Conservation (phyloP, 1,140 invertebrate species). For the Drosophila nigrodunni region DNA sequence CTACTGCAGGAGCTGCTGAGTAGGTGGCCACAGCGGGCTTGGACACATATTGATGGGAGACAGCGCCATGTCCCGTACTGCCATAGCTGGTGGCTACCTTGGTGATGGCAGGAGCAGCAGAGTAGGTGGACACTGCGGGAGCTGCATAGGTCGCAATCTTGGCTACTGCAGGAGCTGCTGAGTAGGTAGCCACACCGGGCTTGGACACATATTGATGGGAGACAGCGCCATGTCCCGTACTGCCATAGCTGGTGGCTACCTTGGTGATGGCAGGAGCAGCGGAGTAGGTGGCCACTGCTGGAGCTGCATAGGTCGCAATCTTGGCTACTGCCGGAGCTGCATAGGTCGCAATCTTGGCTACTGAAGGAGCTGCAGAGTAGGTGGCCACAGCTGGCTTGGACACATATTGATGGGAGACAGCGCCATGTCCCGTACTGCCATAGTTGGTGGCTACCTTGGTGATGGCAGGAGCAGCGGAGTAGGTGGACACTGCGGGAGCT, state of each 20-base stretch:
- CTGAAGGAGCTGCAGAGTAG: slow-evolving; percentile 43
- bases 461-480: neutral
- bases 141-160: slow-evolving; percentile 63
- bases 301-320: no score
- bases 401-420: slow-evolving; percentile 69
- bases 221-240: slow-evolving; percentile 29
- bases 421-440: slow-evolving; percentile 25
- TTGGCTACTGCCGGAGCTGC: slow-evolving; percentile 22
- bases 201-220: no score
- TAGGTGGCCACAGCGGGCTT: no score
- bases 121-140: slow-evolving; percentile 53
- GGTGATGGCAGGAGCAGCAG: no score
- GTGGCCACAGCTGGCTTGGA: slow-evolving; percentile 59
- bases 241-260: slow-evolving; percentile 34
- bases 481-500: slow-evolving; percentile 12
- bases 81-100: no score
- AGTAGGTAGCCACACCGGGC: slow-evolving; percentile 23
- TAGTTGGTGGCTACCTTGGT: neutral
- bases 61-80: no score
- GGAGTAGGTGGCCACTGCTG: slow-evolving; percentile 28
- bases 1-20: slow-evolving; percentile 50
- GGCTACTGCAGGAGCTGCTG: slow-evolving; percentile 54
- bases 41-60: no score
- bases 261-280: slow-evolving; percentile 33
- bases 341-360: slow-evolving; percentile 47